Conservation (phyloP, 2,888 invertebrate genomes). For the Octodonta nipae region DNA sequence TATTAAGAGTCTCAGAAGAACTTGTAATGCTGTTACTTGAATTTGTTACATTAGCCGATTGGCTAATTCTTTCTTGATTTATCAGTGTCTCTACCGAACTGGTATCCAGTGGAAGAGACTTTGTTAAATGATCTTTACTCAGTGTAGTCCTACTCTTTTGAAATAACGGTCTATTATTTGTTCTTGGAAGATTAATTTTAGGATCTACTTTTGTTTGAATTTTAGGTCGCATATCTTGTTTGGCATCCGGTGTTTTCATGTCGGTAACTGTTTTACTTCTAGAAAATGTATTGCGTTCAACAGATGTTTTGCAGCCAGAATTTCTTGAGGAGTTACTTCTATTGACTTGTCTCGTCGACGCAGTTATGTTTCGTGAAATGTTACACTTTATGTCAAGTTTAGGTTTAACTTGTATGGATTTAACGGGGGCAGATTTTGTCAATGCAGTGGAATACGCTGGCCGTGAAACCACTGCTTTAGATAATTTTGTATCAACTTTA, state of each 20-base stretch:
- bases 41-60: constrained; percentile 21
- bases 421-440: constrained; percentile 31
- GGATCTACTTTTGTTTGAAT: constrained; percentile 6
- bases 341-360: neutral
- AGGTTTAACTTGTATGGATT: constrained; percentile 23
- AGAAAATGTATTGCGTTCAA: constrained; percentile 18
- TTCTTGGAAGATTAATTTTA: neutral
- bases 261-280: constrained; percentile 34
- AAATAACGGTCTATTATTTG: constrained; percentile 8
- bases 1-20: constrained; percentile 45
- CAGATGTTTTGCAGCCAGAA: constrained; percentile 2
- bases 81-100: constrained; percentile 33
- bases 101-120: constrained; percentile 21
- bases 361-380: neutral
- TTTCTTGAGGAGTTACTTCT: neutral
- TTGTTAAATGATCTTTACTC: constrained; percentile 20
- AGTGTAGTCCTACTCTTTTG: constrained; percentile 24
- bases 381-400: too few species aligned
- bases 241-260: constrained; percentile 22
- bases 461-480: constrained; percentile 19
- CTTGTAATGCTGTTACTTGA: constrained; percentile 36
- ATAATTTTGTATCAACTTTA: constrained; percentile 17
- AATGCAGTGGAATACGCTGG: constrained; percentile 38
- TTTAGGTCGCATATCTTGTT: too few species aligned
- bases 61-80: constrained; percentile 24